Evolutionary conservation across 2,113 vertebrate genomes (phyloP).

Genomic region (Pseudonaja textilis): DNA sequence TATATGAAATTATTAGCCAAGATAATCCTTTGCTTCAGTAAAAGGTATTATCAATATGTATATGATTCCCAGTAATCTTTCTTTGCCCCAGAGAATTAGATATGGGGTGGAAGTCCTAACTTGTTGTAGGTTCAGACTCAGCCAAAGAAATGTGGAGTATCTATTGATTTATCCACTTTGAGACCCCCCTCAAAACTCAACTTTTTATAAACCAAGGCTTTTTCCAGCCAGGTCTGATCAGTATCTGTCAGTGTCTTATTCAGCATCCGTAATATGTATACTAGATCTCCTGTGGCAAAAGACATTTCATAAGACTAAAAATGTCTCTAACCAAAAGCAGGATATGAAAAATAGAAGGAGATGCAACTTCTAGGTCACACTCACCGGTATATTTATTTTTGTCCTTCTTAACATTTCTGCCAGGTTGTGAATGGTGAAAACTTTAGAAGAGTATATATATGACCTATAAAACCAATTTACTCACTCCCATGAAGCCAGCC

Average conservation of each 20-base stretch:
- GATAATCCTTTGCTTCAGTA: background rate
- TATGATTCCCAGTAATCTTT: background rate
- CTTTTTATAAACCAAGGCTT: background rate
- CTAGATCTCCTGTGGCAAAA: background rate
- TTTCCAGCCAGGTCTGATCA: background rate
- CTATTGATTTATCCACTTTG: background rate
- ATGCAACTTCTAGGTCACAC: too few relatives aligned
- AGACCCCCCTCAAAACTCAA: background rate
- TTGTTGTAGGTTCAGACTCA: background rate
- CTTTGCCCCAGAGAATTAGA: background rate
- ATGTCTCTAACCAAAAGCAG: background rate
- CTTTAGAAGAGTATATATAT: too few relatives aligned
- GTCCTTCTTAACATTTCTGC: too few relatives aligned
- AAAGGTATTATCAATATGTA: background rate
- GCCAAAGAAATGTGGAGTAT: background rate
- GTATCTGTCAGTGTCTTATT: background rate
- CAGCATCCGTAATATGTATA: background rate
- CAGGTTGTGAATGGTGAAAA: too few relatives aligned
- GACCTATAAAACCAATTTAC: too few relatives aligned
- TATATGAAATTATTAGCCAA: background rate
- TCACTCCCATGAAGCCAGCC: too few relatives aligned
- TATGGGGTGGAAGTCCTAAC: background rate
- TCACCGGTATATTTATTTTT: too few relatives aligned
- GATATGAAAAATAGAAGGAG: too few relatives aligned
- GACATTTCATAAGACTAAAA: background rate